phyloP scores from a whole-genome alignment of 2,888 invertebrate species.

The Sphaerophoria rueppellii region DNA sequence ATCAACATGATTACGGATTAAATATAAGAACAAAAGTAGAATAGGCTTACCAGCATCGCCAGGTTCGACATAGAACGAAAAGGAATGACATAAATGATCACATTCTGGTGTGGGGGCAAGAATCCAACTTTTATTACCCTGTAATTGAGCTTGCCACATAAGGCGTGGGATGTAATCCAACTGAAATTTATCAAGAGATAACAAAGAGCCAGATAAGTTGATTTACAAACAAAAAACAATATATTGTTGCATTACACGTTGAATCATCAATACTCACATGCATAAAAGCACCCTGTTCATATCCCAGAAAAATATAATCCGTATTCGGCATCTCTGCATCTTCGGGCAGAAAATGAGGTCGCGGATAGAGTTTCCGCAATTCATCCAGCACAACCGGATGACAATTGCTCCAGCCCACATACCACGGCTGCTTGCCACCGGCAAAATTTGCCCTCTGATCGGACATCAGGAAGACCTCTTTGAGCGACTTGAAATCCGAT shows the following conservation, averaged over 20 bases:
- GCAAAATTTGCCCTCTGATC: slow-evolving; percentile 84
- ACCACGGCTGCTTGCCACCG: slow-evolving; percentile 90
- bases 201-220: too few species aligned
- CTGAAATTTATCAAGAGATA: slow-evolving; percentile 83
- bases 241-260: too few species aligned
- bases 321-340: slow-evolving; percentile 94
- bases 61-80: slow-evolving; percentile 90
- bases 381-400: slow-evolving; percentile 89
- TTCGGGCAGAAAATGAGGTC: slow-evolving; percentile 93
- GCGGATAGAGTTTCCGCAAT: slow-evolving; percentile 89
- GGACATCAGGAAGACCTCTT: slow-evolving; percentile 91
- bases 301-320: slow-evolving; percentile 96
- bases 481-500: slow-evolving; percentile 89
- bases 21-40: not conserved
- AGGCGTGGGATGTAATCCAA: slow-evolving; percentile 94
- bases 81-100: slow-evolving; percentile 88
- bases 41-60: slow-evolving; percentile 90
- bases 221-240: not conserved
- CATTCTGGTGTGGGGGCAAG: slow-evolving; percentile 94
- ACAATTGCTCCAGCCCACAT: slow-evolving; percentile 96
- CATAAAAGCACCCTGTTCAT: slow-evolving; percentile 94
- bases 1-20: not conserved
- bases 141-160: slow-evolving; percentile 96
- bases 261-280: slow-evolving; percentile 87
- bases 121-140: slow-evolving; percentile 93